These are phyloP conservation scores for Halisarca cf. caerulea DNA, from an alignment of 37 sponge, comb jelly and placozoan genomes.

Conservation along the genomic window DNA sequence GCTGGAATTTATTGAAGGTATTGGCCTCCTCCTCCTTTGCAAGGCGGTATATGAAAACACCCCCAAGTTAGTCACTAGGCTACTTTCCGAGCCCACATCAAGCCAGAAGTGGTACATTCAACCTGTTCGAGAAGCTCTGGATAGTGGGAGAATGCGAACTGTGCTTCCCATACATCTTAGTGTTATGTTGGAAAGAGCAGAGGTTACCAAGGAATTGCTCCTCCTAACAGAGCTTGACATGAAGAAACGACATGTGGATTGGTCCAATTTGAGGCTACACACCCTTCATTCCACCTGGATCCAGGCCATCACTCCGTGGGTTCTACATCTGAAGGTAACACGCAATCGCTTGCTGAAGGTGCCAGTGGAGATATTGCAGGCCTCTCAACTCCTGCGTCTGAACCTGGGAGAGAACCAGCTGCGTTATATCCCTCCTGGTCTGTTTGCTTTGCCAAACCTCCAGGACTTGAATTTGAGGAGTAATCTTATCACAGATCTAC, in stretches of 20 bases:
- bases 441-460: constrained; percentile 72
- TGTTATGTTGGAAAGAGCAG: constrained; percentile 66
- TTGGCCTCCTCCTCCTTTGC: constrained; percentile 76
- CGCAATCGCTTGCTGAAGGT: constrained; percentile 66
- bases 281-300: constrained; percentile 72
- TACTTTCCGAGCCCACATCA: constrained; percentile 69
- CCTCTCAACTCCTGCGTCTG: constrained; percentile 68
- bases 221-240: constrained; percentile 73
- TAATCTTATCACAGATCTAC: constrained; percentile 60
- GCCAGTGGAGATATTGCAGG: constrained; percentile 51
- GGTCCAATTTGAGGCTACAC: constrained; percentile 69
- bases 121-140: constrained; percentile 48
- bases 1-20: constrained; percentile 60
- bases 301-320: constrained; percentile 84
- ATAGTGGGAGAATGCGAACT: constrained; percentile 48
- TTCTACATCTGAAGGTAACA: constrained; percentile 66
- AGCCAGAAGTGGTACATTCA: constrained; percentile 67
- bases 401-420: constrained; percentile 72
- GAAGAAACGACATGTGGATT: constrained; percentile 71
- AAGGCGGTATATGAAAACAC: constrained; percentile 52
- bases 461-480: constrained; percentile 63
- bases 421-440: constrained; percentile 29
- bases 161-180: constrained; percentile 72
- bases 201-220: constrained; percentile 74
- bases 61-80: constrained; percentile 12